Percentiles rank a stretch among this genome's conserved stretches.
phyloP scores from a whole-genome alignment of 1,140 invertebrate genomes.

The Lycorma delicatula region DNA sequence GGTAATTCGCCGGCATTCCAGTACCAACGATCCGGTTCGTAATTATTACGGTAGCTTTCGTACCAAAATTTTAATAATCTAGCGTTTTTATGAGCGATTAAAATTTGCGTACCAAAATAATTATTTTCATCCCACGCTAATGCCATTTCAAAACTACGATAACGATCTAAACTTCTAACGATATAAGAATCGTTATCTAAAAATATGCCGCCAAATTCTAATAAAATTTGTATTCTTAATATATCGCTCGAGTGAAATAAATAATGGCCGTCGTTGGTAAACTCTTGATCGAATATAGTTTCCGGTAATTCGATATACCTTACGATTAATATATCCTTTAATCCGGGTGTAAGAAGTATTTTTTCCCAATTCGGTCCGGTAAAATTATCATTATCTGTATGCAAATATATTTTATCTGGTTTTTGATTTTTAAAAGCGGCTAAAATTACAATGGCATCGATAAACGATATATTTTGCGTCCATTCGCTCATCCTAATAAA shows the following conservation, averaged over 20 bases:
- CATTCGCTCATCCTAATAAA: no score
- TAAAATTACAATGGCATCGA: no score
- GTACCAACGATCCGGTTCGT: conserved; percentile 30
- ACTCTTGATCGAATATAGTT: background rate
- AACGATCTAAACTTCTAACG: conserved; percentile 23
- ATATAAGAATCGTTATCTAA: conserved; percentile 27
- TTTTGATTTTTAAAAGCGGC: no score
- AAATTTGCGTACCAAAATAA: conserved; percentile 23
- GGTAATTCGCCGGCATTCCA: conserved; percentile 33
- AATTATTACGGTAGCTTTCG: conserved; percentile 28
- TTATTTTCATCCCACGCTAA: conserved; percentile 35
- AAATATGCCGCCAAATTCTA: conserved; percentile 28
- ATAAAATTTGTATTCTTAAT: conserved; percentile 21
- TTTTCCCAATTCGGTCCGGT: no score
- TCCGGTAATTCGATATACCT: background rate
- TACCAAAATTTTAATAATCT: conserved; percentile 32
- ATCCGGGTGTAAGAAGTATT: no score
- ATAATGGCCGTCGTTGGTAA: background rate
- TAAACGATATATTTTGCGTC: no score
- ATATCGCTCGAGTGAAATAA: conserved; percentile 16
- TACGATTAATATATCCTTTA: conserved; percentile 10
- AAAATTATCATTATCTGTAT: no score
- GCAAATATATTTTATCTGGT: no score
- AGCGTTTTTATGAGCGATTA: conserved; percentile 33
- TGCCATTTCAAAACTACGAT: conserved; percentile 35